Evolutionary conservation across 1,140 invertebrate species (phyloP).

Genomic region (Ladona fulva): DNA sequence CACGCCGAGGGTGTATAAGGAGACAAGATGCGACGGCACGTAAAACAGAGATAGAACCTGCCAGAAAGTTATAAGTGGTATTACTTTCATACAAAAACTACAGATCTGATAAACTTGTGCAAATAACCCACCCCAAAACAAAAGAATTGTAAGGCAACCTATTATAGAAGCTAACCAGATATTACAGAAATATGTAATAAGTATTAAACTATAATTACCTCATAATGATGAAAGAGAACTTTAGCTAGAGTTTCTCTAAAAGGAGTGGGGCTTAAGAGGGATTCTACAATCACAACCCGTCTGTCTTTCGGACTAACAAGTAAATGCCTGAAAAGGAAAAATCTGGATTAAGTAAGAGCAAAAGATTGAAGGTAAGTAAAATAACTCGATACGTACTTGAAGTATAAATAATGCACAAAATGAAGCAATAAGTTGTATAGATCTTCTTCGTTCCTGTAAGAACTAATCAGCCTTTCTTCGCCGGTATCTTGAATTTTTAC

Average conservation of each 20-base stretch:
- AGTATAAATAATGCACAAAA: conserved; percentile 81
- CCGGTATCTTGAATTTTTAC: conserved; percentile 57
- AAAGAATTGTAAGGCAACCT: not conserved
- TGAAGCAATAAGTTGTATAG: conserved; percentile 78
- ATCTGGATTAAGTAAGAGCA: not conserved
- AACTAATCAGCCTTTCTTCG: conserved; percentile 53
- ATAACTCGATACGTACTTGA: conserved; percentile 53
- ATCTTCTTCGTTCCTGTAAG: conserved; percentile 61
- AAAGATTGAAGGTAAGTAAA: not conserved
- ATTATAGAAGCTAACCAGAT: not conserved
- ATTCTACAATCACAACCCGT: conserved; percentile 83
- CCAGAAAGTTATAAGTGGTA: conserved; percentile 11
- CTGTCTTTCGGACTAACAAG: conserved; percentile 88
- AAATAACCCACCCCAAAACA: not conserved
- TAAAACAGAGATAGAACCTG: conserved; percentile 58
- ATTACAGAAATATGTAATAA: conserved; percentile 7
- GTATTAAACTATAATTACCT: conserved; percentile 50
- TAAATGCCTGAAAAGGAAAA: conserved; percentile 53
- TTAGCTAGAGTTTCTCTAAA: conserved; percentile 81
- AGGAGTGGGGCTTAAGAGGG: conserved; percentile 67
- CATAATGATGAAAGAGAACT: conserved; percentile 86
- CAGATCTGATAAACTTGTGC: not conserved
- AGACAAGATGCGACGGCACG: conserved; percentile 69
- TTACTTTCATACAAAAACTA: not conserved
- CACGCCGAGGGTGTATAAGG: conserved; percentile 63